These are phyloP conservation scores for Lasius platythorax DNA, from an alignment of 2,888 invertebrate genomes.

Conservation along the genomic window DNA sequence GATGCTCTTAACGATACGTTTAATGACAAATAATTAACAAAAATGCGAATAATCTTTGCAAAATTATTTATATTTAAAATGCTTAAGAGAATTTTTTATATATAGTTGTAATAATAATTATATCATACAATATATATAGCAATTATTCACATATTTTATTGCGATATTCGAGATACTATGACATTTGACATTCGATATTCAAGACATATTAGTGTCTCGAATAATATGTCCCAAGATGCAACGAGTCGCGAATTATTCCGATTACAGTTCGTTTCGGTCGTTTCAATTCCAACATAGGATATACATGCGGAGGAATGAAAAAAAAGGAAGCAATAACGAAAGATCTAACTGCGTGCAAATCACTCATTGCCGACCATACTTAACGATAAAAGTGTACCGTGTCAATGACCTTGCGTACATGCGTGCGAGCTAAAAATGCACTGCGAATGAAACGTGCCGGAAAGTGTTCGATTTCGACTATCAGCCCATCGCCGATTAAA, in stretches of 20 bases:
- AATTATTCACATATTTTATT: slow-evolving; percentile 22
- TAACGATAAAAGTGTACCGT: slow-evolving; percentile 85
- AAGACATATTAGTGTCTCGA: neutral
- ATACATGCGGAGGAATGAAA: slow-evolving; percentile 54
- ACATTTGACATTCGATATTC: neutral
- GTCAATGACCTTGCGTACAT: slow-evolving; percentile 84
- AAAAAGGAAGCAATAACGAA: slow-evolving; percentile 58
- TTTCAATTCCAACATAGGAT: slow-evolving; percentile 59
- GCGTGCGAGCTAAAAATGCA: slow-evolving; percentile 81
- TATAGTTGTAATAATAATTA: neutral
- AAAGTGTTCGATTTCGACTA: slow-evolving; percentile 65
- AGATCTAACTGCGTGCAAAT: slow-evolving; percentile 72
- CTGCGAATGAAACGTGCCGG: slow-evolving; percentile 70
- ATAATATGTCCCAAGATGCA: neutral
- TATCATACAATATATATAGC: neutral
- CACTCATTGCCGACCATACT: slow-evolving; percentile 75
- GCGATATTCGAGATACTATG: neutral
- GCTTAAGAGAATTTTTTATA: neutral
- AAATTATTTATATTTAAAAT: neutral
- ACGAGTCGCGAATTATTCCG: slow-evolving; percentile 17
- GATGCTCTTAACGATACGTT: neutral
- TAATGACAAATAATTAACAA: neutral
- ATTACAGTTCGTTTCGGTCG: slow-evolving; percentile 37
- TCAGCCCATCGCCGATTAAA: slow-evolving; percentile 23
- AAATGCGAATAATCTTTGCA: neutral